Percentiles rank a stretch among this genome's conserved stretches.
Evolutionary conservation across 2,888 invertebrate species (phyloP).

Genomic region (Gastrophysa polygoni): DNA sequence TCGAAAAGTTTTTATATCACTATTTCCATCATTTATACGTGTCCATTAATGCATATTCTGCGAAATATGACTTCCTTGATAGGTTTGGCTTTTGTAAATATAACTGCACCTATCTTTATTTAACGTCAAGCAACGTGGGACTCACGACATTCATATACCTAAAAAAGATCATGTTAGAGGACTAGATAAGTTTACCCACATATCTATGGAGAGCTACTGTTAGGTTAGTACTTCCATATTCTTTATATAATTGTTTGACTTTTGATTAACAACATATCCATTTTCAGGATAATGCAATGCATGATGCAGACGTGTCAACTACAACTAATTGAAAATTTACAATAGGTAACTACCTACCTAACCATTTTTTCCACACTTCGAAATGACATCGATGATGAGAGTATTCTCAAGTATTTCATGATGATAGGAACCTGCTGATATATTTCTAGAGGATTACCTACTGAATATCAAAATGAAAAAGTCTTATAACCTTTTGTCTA

Average conservation of each 20-base stretch:
- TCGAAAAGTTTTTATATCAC: background rate
- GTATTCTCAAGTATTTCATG: too few relatives aligned
- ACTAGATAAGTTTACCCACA: conserved; percentile 12
- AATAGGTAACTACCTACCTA: too few relatives aligned
- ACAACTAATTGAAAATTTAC: too few relatives aligned
- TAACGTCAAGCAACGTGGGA: conserved; percentile 2
- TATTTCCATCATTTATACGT: background rate
- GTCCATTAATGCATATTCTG: background rate
- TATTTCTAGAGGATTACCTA: too few relatives aligned
- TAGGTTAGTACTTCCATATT: background rate
- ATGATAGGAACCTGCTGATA: too few relatives aligned
- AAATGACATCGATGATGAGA: too few relatives aligned
- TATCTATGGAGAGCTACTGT: conserved; percentile 3
- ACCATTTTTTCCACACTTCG: too few relatives aligned
- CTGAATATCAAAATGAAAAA: too few relatives aligned
- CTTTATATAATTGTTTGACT: conserved; percentile 1
- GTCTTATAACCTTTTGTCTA: too few relatives aligned
- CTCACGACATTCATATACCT: background rate
- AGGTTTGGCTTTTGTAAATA: conserved; percentile 11
- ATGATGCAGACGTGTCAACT: background rate
- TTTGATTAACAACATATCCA: conserved; percentile 6
- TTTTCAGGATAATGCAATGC: background rate
- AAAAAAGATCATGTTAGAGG: conserved; percentile 2
- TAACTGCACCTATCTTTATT: conserved; percentile 4
- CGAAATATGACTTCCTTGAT: conserved; percentile 1